Percentiles rank a stretch among this genome's conserved stretches.
These are phyloP conservation scores for Euplexia lucipara DNA, from an alignment of 2,888 invertebrate genomes.

Conservation along the genomic window DNA sequence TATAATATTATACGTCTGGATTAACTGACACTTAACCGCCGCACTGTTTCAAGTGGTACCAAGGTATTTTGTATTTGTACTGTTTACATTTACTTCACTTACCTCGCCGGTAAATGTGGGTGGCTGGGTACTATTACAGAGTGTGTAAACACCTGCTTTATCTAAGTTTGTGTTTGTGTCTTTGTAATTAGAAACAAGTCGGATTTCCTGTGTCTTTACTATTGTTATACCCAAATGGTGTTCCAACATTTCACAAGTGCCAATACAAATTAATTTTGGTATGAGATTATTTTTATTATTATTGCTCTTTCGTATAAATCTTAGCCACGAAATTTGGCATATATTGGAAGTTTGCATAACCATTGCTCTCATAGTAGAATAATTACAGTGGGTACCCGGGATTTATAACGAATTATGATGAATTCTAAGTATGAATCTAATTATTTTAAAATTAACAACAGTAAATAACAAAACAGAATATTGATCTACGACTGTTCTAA, in stretches of 20 bases:
- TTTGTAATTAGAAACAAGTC: slow-evolving; percentile 15
- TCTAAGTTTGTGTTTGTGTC: slow-evolving; percentile 18
- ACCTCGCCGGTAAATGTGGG: slow-evolving; percentile 23
- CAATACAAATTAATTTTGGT: too few species aligned
- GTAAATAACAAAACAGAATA: background rate
- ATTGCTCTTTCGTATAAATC: too few species aligned
- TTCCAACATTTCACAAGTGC: too few species aligned
- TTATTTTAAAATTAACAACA: background rate
- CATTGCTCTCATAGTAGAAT: too few species aligned
- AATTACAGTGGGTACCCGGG: too few species aligned
- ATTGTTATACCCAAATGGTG: background rate
- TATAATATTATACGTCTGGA: slow-evolving; percentile 33
- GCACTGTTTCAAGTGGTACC: slow-evolving; percentile 37
- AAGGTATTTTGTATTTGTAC: slow-evolving; percentile 37
- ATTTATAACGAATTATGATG: too few species aligned
- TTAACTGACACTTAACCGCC: slow-evolving; percentile 32
- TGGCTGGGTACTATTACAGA: slow-evolving; percentile 12
- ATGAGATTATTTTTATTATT: too few species aligned
- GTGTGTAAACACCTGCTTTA: slow-evolving; percentile 16
- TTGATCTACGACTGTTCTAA: background rate
- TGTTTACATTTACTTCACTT: slow-evolving; percentile 17
- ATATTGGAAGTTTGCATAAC: too few species aligned
- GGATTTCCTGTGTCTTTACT: background rate
- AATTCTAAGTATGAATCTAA: too few species aligned
- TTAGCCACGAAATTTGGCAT: too few species aligned